A percentile compares a stretch with the other conserved stretches of the same genome.
Conservation (phyloP, 1,140 invertebrate genomes). For the Drepana arcuata region DNA sequence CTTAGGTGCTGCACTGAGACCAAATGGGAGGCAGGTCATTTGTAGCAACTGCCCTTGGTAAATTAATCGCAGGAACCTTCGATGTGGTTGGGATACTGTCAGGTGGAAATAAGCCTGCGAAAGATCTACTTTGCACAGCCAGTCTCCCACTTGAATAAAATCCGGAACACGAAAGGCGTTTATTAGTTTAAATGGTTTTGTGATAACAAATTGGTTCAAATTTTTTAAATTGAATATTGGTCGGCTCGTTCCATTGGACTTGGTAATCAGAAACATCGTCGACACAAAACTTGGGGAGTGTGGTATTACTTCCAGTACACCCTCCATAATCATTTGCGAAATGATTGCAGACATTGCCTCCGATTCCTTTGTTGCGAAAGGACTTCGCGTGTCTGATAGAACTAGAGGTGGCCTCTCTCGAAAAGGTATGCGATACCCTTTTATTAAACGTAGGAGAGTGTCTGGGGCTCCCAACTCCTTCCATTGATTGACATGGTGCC, state of each 20-base stretch:
- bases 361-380: conserved; percentile 1
- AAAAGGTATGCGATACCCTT: conserved; percentile 23
- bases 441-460: conserved; percentile 16
- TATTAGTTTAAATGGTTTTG: conserved; percentile 10
- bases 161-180: conserved; percentile 12
- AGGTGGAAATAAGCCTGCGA: conserved; percentile 50
- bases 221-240: conserved; percentile 32
- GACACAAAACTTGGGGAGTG: conserved; percentile 30
- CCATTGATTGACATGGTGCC: conserved; percentile 5
- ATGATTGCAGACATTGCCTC: conserved; percentile 9
- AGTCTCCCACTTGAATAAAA: conserved; percentile 18
- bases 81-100: conserved; percentile 11
- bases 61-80: conserved; percentile 14
- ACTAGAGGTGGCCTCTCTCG: conserved; percentile 11
- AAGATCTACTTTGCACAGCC: conserved; percentile 21
- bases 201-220: conserved; percentile 19
- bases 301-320: conserved; percentile 7
- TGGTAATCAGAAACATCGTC: conserved; percentile 27
- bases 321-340: conserved; percentile 7
- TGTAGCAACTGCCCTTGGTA: conserved; percentile 15
- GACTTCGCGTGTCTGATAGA: conserved; percentile 5
- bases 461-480: conserved; percentile 13
- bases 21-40: conserved; percentile 16
- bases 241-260: conserved; percentile 10
- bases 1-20: conserved; percentile 16